These are phyloP conservation scores for Morone saxatilis DNA, from an alignment of 2,113 vertebrate species.

Conservation along the genomic window DNA sequence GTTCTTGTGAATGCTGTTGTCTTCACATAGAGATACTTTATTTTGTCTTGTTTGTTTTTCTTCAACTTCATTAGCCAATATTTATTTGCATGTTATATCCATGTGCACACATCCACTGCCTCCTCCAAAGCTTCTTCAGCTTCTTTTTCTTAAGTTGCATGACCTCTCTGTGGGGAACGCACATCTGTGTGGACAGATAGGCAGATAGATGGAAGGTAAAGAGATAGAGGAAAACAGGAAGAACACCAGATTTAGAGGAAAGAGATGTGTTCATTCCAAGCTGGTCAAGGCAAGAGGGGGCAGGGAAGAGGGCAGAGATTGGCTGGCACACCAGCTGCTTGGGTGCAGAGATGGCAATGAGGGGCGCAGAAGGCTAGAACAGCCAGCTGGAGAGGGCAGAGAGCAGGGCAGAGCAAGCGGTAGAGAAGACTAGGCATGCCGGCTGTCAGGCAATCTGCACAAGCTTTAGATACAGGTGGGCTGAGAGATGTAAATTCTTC, in stretches of 20 bases:
- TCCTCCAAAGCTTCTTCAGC: neutral
- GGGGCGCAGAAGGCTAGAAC: constrained; percentile 52
- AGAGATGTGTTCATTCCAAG: constrained; percentile 25
- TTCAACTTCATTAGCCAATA: neutral
- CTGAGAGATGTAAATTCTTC: constrained; percentile 39
- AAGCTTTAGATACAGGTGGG: constrained; percentile 55
- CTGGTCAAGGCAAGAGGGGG: constrained; percentile 38
- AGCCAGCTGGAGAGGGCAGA: constrained; percentile 70
- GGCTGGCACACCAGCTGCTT: constrained; percentile 61
- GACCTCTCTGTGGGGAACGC: neutral
- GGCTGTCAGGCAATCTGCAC: constrained; percentile 62
- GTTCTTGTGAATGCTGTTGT: neutral
- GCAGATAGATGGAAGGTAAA: neutral
- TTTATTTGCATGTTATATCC: neutral
- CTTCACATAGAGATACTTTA: neutral
- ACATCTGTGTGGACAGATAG: neutral
- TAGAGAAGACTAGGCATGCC: constrained; percentile 35
- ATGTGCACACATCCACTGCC: neutral
- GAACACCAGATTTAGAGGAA: constrained; percentile 14
- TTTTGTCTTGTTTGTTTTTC: neutral
- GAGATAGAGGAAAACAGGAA: neutral
- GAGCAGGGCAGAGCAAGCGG: constrained; percentile 36
- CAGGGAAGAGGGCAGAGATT: constrained; percentile 35
- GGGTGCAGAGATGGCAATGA: constrained; percentile 34
- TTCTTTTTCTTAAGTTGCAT: neutral